Percentiles rank a stretch among this genome's conserved stretches.
Conservation (phyloP, 1,140 invertebrate genomes). For the Pseudomyrmex pallidus region DNA sequence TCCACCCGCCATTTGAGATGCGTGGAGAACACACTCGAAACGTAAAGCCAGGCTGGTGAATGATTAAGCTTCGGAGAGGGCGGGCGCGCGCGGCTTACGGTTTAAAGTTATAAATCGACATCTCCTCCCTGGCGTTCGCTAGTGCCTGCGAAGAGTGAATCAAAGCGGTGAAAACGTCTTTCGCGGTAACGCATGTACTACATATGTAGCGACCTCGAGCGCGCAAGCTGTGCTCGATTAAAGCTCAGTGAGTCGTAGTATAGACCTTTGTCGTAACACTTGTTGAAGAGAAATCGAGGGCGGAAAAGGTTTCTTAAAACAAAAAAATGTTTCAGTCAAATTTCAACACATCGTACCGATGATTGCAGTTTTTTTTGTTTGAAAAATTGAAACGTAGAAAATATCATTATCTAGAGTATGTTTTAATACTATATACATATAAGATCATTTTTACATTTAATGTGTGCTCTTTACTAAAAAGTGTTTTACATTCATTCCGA, state of each 20-base stretch:
- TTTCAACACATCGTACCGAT: neutral
- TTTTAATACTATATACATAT: neutral
- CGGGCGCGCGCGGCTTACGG: neutral
- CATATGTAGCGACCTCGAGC: slow-evolving; percentile 34
- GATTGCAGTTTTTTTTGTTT: neutral
- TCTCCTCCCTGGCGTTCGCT: neutral
- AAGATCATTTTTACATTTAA: neutral
- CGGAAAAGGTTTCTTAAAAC: slow-evolving; percentile 7
- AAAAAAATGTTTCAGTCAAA: neutral
- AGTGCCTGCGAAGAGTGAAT: slow-evolving; percentile 45
- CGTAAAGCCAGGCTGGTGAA: slow-evolving; percentile 34
- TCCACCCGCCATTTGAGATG: slow-evolving; percentile 38
- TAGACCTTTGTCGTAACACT: slow-evolving; percentile 54
- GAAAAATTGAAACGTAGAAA: neutral
- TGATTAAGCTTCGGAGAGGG: slow-evolving; percentile 46
- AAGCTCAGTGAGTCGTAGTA: slow-evolving; percentile 54
- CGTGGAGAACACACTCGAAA: slow-evolving; percentile 25
- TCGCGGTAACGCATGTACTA: slow-evolving; percentile 41
- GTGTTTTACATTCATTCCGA: too few relatives aligned
- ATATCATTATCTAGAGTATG: neutral
- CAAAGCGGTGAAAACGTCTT: slow-evolving; percentile 30
- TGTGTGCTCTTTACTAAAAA: neutral
- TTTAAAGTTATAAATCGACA: slow-evolving; percentile 58
- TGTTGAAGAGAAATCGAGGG: slow-evolving; percentile 35
- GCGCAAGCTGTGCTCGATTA: slow-evolving; percentile 52